Conservation (phyloP, 1,140 invertebrate genomes). For the Drosophila novamexicana region DNA sequence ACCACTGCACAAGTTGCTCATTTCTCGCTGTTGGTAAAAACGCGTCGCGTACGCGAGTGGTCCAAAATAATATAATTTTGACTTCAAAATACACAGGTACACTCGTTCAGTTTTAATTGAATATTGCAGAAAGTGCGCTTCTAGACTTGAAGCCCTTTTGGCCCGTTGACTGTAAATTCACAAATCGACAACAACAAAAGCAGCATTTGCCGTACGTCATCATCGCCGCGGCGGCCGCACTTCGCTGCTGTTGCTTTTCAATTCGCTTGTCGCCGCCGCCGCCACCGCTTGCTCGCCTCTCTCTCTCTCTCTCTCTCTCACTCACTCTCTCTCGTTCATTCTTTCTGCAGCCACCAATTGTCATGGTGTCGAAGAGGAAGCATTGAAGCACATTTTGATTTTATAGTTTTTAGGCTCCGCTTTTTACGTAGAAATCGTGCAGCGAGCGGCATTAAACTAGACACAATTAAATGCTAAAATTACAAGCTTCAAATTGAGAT, state of each 20-base stretch:
- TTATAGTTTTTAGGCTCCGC: constrained; percentile 42
- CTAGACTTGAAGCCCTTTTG: constrained; percentile 25
- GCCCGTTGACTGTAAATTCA: constrained; percentile 5
- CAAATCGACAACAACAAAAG: constrained; percentile 33
- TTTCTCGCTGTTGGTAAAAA: constrained; percentile 37
- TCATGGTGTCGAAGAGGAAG: constrained; percentile 67
- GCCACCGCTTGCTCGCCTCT: constrained; percentile 39
- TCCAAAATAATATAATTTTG: constrained; percentile 6
- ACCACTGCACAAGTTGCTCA: constrained; percentile 54
- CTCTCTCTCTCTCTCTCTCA: constrained; percentile 5
- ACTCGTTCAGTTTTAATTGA: constrained; percentile 8
- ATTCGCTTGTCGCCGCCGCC: constrained; percentile 52
- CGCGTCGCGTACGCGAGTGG: constrained; percentile 29
- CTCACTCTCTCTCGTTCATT: constrained; percentile 53
- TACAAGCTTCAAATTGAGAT: constrained; percentile 53
- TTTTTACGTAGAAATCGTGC: constrained; percentile 38
- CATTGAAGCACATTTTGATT: constrained; percentile 70
- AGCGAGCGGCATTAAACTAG: constrained; percentile 32
- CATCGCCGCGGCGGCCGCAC: constrained; percentile 46
- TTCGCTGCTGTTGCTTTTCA: constrained; percentile 69
- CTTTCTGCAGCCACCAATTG: constrained; percentile 73
- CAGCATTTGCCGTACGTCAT: constrained; percentile 53
- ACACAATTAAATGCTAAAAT: constrained; percentile 57
- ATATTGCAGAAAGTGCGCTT: constrained; percentile 7
- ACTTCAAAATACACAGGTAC: constrained; percentile 15